Evolutionary conservation across 2,113 vertebrate genomes (phyloP), one percentile per base, ranked within the genome.

Genomic region (Trichomycterus rosablanca): DNA sequence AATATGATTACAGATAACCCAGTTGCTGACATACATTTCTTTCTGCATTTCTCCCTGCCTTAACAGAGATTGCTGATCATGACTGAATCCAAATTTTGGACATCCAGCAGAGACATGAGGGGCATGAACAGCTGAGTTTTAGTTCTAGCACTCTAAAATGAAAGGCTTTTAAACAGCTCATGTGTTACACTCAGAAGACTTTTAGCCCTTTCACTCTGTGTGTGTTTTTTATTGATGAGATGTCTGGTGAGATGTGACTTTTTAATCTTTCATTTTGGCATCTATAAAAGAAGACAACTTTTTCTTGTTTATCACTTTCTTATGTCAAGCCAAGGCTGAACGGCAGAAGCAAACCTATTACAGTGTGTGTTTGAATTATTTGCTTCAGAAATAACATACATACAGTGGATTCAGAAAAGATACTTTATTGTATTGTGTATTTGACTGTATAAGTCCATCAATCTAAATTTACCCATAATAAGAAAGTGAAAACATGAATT

Each of bases 241-340:
- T 57, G 43, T 40, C 62, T 52, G 74, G 71, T 74, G 60, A 80
- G 78, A 76, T 76, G 66, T 34, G 20, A 12, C 54, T 69, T 79
- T 75, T 83, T 76, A 81, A 83, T 81, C 79, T 81, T 83, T 83
- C 67, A 80, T 80, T 72, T n/a, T 11, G 65, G 58, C 71, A 75
- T 69, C 77, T 78, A 74, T 66, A 53, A 81, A 80, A 74, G 67
- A 73, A 49, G 59, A 57, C 49, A 49, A 56, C 58, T 52, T 66
- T 66, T 50, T 58, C 34, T 49, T 15, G 12, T 56, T 56, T 39
- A 56, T 57, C 63, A 57, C 48, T 18, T 50, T 23, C 15, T 35
- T 51, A 4, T 40, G 35, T 46, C 34, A 43, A 50, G 24, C 44
- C 50, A 35, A 50, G 39, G 28, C 23, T n/a, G n/a, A n/a, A n/a